phyloP scores from a whole-genome alignment of 2,888 invertebrate genomes.

The Trissolcus japonicus region DNA sequence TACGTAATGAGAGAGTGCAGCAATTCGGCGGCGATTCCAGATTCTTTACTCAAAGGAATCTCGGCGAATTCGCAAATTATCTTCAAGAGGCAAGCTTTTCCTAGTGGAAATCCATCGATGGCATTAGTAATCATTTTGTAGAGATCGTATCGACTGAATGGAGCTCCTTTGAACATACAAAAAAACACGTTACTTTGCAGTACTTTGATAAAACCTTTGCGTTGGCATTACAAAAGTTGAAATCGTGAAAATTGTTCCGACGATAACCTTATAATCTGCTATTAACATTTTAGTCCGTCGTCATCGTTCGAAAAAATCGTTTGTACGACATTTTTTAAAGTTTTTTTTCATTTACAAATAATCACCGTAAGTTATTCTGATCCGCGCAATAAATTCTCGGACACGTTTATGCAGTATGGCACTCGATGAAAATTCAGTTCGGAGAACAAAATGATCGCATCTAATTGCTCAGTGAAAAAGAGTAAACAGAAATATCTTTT shows the following conservation, averaged over 20 bases:
- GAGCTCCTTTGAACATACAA: constrained; percentile 30
- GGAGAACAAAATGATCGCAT: constrained; percentile 13
- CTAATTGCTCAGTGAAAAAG: constrained; percentile 14
- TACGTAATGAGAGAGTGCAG: constrained; percentile 84
- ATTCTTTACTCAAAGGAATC: constrained; percentile 82
- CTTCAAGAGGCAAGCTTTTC: constrained; percentile 83
- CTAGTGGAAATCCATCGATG: constrained; percentile 64
- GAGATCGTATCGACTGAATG: constrained; percentile 68
- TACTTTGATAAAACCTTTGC: constrained; percentile 2
- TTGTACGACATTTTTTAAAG: too few relatives aligned
- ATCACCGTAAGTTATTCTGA: constrained; percentile 7
- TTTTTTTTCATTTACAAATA: too few relatives aligned
- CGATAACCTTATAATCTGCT: too few relatives aligned
- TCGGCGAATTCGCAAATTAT: constrained; percentile 87
- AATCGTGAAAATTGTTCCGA: too few relatives aligned
- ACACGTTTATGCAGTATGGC: constrained; percentile 7
- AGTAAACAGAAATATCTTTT: constrained; percentile 36
- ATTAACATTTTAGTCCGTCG: too few relatives aligned
- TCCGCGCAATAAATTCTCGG: neutral
- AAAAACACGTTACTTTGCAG: constrained; percentile 14
- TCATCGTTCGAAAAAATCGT: too few relatives aligned
- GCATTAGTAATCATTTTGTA: constrained; percentile 69
- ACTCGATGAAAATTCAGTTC: constrained; percentile 9
- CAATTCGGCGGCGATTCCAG: constrained; percentile 85
- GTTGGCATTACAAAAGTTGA: neutral